Conservation (phyloP, 2,797 vertebrate species). For the Pseudomugil gertrudae region DNA sequence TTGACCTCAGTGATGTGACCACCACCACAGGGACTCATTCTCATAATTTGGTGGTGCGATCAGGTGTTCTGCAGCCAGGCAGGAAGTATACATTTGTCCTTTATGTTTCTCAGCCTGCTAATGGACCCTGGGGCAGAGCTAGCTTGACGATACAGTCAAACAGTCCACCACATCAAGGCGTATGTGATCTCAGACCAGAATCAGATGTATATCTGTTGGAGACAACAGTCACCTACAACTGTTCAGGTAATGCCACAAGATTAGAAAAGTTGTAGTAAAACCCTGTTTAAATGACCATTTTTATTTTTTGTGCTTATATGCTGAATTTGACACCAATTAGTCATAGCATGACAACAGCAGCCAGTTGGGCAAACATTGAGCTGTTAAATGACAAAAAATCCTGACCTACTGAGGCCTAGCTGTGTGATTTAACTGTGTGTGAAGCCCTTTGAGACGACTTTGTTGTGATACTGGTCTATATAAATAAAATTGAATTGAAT, state of each 20-base stretch:
- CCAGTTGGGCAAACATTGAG: no score
- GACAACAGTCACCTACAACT: constrained; percentile 78
- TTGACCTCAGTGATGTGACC: constrained; percentile 68
- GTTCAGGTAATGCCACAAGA: constrained; percentile 72
- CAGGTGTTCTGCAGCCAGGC: constrained; percentile 67
- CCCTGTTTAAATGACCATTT: neutral
- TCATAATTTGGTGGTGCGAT: constrained; percentile 71
- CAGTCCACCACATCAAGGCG: constrained; percentile 76
- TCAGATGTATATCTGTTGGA: constrained; percentile 72
- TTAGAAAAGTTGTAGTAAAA: neutral
- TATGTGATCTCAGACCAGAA: constrained; percentile 76
- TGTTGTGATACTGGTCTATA: no score
- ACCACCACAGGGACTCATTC: constrained; percentile 68
- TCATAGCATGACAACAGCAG: neutral
- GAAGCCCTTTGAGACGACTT: no score
- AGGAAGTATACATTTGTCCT: constrained; percentile 79
- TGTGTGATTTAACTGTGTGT: no score
- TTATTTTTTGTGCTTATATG: neutral
- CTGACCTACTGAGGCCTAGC: neutral
- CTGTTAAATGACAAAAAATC: neutral
- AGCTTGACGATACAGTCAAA: constrained; percentile 66
- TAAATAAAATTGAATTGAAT: no score
- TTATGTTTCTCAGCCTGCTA: constrained; percentile 64
- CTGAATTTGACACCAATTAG: neutral
- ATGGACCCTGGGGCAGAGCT: constrained; percentile 70